Base-by-base conservation (phyloP, 2,797 vertebrate species). In the Semaprochilodus insignis region DNA sequence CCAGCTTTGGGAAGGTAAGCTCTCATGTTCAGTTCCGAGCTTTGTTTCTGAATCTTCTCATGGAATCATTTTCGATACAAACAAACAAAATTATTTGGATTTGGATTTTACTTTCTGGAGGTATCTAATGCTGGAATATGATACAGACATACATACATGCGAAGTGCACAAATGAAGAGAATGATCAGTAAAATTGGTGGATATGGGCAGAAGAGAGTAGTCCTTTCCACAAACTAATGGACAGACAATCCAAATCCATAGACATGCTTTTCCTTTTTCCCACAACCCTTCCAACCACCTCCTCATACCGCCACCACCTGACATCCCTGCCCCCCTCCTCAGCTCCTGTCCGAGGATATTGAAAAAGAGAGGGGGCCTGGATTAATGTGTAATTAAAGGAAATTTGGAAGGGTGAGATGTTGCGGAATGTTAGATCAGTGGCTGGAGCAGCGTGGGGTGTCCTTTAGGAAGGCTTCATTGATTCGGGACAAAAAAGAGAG, bases 341-440 rank as follows among this genome's bases (percentile, higher is more conserved):
- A 89, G 90, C 92, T 94, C 94, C 96, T 90, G 95, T 97, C 96
- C 96, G 95, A 94, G 95, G 95, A 95, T 96, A 96, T 97, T 98
- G 96, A 98, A 98, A 95, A 97, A 96, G 96, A 96, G 95, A 96
- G 96, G 97, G 96, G 96, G 97, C 92, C 96, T 96, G 97, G 97
- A 98, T 98, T 98, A 97, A 95, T 94, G 95, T 96, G 96, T 97
- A 97, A 98, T 99, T 99, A 98, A 98, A 97, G 96, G 95, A 97
- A 96, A 96, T 98, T 97, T 98, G 97, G 97, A 97, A 97, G 97
- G 96, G 96, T 96, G 96, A 97, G 97, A 96, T 98, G 97, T 97
- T 97, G 96, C 96, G 97, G 98, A 99, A 99, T 99, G 97, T 99
- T 99, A 99, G 98, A 98, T 99, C 98, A 98, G 97, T 99, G 96